Evolutionary conservation across 2,113 vertebrate genomes (phyloP).

Genomic region (Hipposideros armiger): DNA sequence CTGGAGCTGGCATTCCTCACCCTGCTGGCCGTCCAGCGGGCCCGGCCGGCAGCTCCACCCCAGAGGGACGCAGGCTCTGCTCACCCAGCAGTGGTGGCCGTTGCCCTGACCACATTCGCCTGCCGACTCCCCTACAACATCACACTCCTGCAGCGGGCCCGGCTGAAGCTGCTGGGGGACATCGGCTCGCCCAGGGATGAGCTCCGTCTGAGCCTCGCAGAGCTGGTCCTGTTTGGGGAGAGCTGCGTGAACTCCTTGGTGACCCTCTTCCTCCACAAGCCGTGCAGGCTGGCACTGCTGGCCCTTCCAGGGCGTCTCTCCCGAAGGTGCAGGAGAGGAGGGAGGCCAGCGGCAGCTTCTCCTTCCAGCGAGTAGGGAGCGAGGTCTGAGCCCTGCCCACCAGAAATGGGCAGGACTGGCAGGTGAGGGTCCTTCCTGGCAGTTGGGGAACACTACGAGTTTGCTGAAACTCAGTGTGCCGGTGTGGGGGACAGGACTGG

Average conservation of each 20-base stretch:
- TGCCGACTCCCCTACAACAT: slow-evolving; percentile 87
- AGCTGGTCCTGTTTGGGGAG: slow-evolving; percentile 88
- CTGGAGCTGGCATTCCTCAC: slow-evolving; percentile 82
- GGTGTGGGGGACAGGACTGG: not conserved
- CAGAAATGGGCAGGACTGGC: not conserved
- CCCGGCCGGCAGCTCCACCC: slow-evolving; percentile 41
- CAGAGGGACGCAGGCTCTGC: slow-evolving; percentile 70
- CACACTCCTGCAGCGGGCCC: slow-evolving; percentile 84
- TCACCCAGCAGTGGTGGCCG: slow-evolving; percentile 24
- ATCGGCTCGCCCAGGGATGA: slow-evolving; percentile 50
- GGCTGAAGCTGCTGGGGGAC: slow-evolving; percentile 38
- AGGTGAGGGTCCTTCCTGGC: not conserved
- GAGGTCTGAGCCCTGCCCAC: fast-evolving
- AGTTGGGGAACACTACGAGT: not conserved
- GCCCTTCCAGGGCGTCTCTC: slow-evolving; percentile 71
- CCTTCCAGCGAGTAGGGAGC: slow-evolving; percentile 17
- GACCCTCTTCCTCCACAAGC: slow-evolving; percentile 84
- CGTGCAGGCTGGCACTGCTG: slow-evolving; percentile 80
- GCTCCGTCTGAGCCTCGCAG: slow-evolving; percentile 87
- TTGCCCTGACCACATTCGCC: slow-evolving; percentile 60
- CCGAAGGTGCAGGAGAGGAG: slow-evolving; percentile 73
- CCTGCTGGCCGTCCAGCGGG: slow-evolving; percentile 70
- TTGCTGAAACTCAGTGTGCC: not conserved
- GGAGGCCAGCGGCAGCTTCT: not conserved
- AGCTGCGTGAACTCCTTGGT: slow-evolving; percentile 86